Conservation (phyloP, 2,113 vertebrate species). For the Bufo bufo region DNA sequence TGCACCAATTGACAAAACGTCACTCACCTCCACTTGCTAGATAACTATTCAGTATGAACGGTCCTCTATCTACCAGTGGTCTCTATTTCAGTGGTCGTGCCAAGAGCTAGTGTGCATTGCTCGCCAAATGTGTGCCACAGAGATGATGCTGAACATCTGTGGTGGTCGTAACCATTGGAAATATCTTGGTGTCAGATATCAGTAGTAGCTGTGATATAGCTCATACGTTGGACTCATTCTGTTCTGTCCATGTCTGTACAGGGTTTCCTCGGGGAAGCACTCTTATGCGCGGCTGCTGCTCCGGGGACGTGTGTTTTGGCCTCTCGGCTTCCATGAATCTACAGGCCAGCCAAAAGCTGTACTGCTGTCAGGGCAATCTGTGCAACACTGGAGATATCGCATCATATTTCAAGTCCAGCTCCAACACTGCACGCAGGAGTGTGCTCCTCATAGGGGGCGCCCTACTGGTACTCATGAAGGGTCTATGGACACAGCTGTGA, state of each 20-base stretch:
- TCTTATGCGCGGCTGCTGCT: conserved; percentile 34
- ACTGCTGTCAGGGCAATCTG: conserved; percentile 41
- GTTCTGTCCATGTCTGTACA: not conserved
- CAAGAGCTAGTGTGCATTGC: too few relatives aligned
- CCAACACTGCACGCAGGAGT: not conserved
- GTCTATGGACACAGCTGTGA: not conserved
- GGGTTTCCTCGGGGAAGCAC: conserved; percentile 32
- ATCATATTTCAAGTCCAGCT: not conserved
- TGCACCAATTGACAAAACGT: too few relatives aligned
- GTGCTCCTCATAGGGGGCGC: not conserved
- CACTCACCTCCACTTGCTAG: too few relatives aligned
- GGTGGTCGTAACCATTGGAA: too few relatives aligned
- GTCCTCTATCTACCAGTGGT: too few relatives aligned
- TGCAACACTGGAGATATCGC: conserved; percentile 25
- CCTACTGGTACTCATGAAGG: not conserved
- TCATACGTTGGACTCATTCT: not conserved
- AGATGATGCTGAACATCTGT: too few relatives aligned
- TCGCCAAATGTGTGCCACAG: too few relatives aligned
- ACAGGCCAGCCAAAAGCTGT: conserved; percentile 26
- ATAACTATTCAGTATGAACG: too few relatives aligned
- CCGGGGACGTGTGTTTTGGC: conserved; percentile 30
- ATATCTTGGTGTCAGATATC: too few relatives aligned
- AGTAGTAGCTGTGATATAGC: too few relatives aligned
- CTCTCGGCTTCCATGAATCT: not conserved
- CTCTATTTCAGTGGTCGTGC: too few relatives aligned